A percentile compares a stretch with the other conserved stretches of the same genome.
phyloP scores from a whole-genome alignment of 2,797 vertebrate genomes.

The Limnodromus scolopaceus region DNA sequence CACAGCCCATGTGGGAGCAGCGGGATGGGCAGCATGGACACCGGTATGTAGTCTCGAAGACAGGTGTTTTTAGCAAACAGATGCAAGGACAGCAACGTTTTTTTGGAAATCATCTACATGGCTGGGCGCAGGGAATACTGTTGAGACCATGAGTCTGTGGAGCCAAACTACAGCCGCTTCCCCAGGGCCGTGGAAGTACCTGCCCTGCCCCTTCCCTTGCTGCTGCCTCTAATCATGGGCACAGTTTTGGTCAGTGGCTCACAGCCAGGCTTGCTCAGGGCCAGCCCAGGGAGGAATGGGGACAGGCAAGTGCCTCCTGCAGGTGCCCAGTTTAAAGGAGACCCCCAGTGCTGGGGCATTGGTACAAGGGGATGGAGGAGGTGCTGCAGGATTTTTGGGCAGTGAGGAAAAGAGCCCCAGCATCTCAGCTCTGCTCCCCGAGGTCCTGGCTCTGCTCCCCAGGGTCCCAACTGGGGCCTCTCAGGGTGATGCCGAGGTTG shows the following conservation, averaged over 20 bases:
- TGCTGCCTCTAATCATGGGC: not conserved
- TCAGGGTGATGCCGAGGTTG: rapidly evolving
- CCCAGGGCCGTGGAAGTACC: not conserved
- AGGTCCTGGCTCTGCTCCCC: not conserved
- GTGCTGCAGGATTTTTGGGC: not conserved
- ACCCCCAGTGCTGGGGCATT: not conserved
- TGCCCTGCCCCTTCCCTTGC: not conserved
- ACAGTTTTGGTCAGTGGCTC: not conserved
- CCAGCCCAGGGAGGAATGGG: not conserved
- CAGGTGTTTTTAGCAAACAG: not conserved
- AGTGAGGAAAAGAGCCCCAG: not conserved
- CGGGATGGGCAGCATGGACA: rapidly evolving
- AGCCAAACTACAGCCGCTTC: not conserved
- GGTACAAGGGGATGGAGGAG: not conserved
- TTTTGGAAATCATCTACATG: not conserved
- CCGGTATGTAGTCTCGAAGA: not conserved
- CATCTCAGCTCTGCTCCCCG: not conserved
- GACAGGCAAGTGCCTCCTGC: not conserved
- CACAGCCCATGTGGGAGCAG: not conserved
- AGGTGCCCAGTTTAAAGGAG: not conserved
- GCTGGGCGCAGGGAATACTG: not conserved
- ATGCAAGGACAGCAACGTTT: not conserved
- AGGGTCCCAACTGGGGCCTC: rapidly evolving
- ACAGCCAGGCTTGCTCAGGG: not conserved
- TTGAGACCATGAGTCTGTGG: not conserved